phyloP scores from a whole-genome alignment of 2,113 vertebrate species.

The Cricetomys ansorgei region DNA sequence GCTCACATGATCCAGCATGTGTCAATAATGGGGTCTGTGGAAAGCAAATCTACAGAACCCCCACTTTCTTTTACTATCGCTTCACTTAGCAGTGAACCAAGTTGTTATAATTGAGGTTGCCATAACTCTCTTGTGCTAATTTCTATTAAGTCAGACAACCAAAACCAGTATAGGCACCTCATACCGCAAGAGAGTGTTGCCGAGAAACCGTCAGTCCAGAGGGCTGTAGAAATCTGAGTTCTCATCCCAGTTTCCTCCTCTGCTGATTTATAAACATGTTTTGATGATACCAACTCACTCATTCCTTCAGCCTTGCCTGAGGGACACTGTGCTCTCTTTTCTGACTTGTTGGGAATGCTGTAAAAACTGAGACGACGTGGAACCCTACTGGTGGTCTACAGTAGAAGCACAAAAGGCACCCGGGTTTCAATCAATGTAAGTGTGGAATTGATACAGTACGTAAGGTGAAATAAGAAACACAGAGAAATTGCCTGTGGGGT shows the following conservation, averaged over 20 bases:
- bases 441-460: not conserved
- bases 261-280: not conserved
- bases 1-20: not conserved
- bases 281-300: not conserved
- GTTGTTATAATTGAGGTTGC: not conserved
- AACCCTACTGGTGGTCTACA: not conserved
- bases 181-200: not conserved
- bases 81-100: not conserved
- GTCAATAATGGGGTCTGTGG: not conserved
- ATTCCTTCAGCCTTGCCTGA: not conserved
- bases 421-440: not conserved
- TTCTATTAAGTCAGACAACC: not conserved
- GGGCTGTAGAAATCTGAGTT: not conserved
- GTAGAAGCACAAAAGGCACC: not conserved
- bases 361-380: not conserved
- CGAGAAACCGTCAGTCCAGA: not conserved
- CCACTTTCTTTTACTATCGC: not conserved
- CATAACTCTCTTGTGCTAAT: not conserved
- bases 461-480: constrained; percentile 22
- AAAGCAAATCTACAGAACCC: not conserved
- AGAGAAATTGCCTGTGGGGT: not conserved
- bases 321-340: not conserved
- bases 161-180: not conserved
- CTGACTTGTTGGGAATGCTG: not conserved
- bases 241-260: not conserved